These are phyloP conservation scores for Brachypodius melanocephalos DNA, from an alignment of 2,113 vertebrate species.

Conservation along the genomic window DNA sequence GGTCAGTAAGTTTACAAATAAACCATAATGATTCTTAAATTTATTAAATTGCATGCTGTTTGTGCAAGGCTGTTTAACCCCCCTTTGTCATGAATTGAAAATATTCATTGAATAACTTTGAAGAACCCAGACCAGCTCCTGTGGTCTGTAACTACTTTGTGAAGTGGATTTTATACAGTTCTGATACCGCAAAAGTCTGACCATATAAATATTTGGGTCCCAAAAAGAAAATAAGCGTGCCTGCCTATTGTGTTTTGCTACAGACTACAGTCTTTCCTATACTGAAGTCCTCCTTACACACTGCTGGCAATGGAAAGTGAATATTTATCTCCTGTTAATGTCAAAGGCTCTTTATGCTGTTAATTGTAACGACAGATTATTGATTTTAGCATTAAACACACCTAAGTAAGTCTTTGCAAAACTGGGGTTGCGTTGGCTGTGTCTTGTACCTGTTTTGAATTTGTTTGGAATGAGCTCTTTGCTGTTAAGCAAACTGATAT, in stretches of 20 bases:
- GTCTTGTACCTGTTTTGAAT: neutral
- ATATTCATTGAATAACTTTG: neutral
- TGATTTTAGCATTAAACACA: neutral
- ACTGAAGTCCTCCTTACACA: neutral
- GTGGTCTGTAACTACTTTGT: neutral
- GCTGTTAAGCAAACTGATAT: neutral
- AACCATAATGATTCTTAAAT: neutral
- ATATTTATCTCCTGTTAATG: neutral
- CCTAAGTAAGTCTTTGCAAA: neutral
- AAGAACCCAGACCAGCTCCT: neutral
- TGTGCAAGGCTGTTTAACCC: neutral
- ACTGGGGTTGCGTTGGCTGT: neutral
- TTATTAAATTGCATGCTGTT: neutral
- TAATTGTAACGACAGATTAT: neutral
- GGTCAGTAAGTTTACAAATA: neutral
- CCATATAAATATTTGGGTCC: neutral
- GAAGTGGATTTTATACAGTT: neutral
- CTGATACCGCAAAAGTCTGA: neutral
- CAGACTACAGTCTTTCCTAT: neutral
- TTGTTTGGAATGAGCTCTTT: neutral
- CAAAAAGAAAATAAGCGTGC: neutral
- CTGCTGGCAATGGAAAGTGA: neutral
- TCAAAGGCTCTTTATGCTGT: neutral
- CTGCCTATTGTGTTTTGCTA: neutral
- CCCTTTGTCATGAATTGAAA: neutral